These are phyloP conservation scores for Mastacembelus armatus DNA, from an alignment of 2,797 vertebrate species.

Conservation along the genomic window DNA sequence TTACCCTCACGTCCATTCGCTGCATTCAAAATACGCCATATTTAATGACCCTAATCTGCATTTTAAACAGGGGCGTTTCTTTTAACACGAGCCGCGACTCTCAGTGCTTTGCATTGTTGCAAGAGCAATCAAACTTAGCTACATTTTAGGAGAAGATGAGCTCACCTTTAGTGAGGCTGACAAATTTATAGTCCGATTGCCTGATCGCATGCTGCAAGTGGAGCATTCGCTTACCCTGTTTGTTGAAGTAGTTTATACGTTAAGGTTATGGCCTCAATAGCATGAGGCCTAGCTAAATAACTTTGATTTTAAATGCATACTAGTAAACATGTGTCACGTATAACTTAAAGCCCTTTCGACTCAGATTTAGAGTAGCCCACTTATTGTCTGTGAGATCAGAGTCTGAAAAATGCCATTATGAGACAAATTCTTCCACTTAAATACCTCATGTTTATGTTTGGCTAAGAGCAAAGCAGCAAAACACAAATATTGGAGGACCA, in stretches of 20 bases:
- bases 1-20: conserved; percentile 49
- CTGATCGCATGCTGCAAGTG: conserved; percentile 5
- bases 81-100: not conserved
- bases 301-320: conserved; percentile 6
- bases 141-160: conserved; percentile 5
- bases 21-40: conserved; percentile 57
- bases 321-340: not conserved
- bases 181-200: not conserved
- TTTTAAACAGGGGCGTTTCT: conserved; percentile 44
- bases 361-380: too few species aligned
- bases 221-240: not conserved
- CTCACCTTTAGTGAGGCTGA: conserved; percentile 22
- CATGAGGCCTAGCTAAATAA: too few species aligned
- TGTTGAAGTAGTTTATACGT: not conserved
- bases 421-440: conserved; percentile 14
- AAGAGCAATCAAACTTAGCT: not conserved
- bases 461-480: not conserved
- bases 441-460: conserved; percentile 18
- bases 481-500: not conserved
- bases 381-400: too few species aligned
- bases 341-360: not conserved
- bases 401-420: conserved; percentile 10
- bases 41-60: conserved; percentile 68
- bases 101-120: not conserved
- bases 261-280: too few species aligned